Percentiles rank a stretch among this genome's conserved stretches.
Evolutionary conservation across 1,140 invertebrate species (phyloP).

Genomic region (Drosophila nigromelanica): DNA sequence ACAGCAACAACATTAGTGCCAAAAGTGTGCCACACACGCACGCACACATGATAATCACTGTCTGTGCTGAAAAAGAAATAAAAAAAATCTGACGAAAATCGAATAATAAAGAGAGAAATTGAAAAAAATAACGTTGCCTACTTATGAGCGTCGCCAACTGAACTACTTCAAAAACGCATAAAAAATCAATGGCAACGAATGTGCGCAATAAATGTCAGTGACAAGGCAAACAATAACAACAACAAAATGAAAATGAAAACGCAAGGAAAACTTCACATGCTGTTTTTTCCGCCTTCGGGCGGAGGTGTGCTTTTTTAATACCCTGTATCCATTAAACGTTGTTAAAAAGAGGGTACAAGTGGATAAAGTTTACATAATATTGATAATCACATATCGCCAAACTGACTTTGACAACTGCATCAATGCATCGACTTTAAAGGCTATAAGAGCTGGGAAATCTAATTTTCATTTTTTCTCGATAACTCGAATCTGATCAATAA

Average conservation of each 20-base stretch:
- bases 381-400: no score
- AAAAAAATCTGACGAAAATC: constrained; percentile 35
- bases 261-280: constrained; percentile 64
- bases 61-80: constrained; percentile 21
- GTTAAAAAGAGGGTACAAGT: no score
- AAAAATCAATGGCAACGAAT: constrained; percentile 78
- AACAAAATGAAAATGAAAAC: constrained; percentile 24
- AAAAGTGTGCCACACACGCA: constrained; percentile 33
- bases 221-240: constrained; percentile 41
- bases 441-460: no score
- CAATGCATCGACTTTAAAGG: no score
- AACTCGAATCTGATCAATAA: no score
- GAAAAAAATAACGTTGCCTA: constrained; percentile 60
- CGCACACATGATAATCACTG: constrained; percentile 38
- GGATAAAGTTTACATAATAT: no score
- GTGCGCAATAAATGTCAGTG: constrained; percentile 77
- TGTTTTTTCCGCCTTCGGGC: constrained; percentile 25
- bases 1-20: constrained; percentile 55
- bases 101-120: constrained; percentile 42
- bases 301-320: neutral
- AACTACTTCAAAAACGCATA: constrained; percentile 78
- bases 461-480: no score
- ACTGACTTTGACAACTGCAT: no score
- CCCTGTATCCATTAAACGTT: neutral
- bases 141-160: constrained; percentile 57